Base-by-base conservation (phyloP, 2,888 invertebrate species). In the Mythimna impura region DNA sequence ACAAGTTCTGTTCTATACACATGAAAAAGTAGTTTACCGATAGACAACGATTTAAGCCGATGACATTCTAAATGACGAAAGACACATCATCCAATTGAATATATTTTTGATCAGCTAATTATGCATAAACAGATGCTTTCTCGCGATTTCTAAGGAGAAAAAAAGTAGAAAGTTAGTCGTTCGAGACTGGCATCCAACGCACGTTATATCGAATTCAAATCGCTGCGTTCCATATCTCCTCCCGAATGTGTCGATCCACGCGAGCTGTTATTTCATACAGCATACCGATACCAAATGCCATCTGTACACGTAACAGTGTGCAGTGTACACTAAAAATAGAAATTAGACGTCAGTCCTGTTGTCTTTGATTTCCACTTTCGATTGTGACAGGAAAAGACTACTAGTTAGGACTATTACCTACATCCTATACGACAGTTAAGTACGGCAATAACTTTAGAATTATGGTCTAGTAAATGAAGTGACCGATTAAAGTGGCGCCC, bases 91-190 rank as follows among this genome's bases (percentile, higher is more conserved):
- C 14, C 40, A 72, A 66, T 50, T 54, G 52, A 61, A 72, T 64
- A 74, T 78, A 73, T 78, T 64, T 80, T 75, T 73, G 73, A 76
- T 76, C 66, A 71, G 71, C 65, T 77, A 80, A 83, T 85, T 86
- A 86, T 86, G 71, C 84, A 85, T 58, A 73, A 78, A 77, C 74
- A 76, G 73, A 77, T 82, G 80, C 77, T 85, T 86, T 86, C 83
- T 82, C 76, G 75, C 75, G 81, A 84, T 88, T 82, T 88, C 85
- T 81, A 82, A 80, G 81, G 86, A 86, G 79, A 75, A 86, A 89
- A 86, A 85, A 85, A 90, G 86, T 91, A 91, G 94, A 95, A 94
- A 95, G 94, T 93, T 75, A 76, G 64, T 87, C 85, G 84, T 86
- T 89, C 78, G 86, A 89, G 86, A 89, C 79, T 73, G 85, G 83